Base-by-base conservation (phyloP, 2,888 invertebrate species). In the Selenia dentaria region DNA sequence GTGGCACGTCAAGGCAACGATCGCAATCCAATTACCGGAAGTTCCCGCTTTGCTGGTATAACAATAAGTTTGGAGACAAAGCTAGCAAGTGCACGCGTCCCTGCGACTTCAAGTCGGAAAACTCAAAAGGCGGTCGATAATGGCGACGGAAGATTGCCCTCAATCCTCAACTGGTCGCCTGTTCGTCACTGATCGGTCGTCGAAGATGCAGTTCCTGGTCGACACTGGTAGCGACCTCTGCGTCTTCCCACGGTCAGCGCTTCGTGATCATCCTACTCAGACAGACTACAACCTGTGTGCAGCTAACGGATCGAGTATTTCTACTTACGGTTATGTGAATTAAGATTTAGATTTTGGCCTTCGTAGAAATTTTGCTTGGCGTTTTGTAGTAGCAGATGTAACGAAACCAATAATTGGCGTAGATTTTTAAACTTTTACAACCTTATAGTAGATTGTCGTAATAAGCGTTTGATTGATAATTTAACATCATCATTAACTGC, bases 351-450 rank as follows among this genome's bases (percentile, higher is more conserved):
- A n/a, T n/a, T n/a, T n/a, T n/a, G n/a, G n/a, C n/a, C n/a, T n/a
- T n/a, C n/a, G n/a, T n/a, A n/a, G n/a, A n/a, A n/a, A n/a, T n/a
- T n/a, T n/a, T n/a, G n/a, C n/a, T n/a, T n/a, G n/a, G n/a, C n/a
- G n/a, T n/a, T n/a, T n/a, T n/a, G n/a, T 61, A 1, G 56, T 68
- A 0, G 62, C 64, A 1, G 59, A 67, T 18, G 64, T 67, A 0
- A 59, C 62, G 0, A 61, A 57, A 26, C 37, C 68, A 0, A 70
- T 67, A 3, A 66, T 67, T 2, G 64, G 67, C 0, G 60, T 58
- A 1, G 67, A 67, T 28, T 64, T 69, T 14, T 57, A 11, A 44
- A 37, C 12, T 32, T 46, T 33, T 37, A 62, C 12, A 22, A 22
- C n/a, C 16, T 50, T 1, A 24, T 47, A 6, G 50, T 53, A 2